Base-by-base conservation (phyloP, 2,888 invertebrate species). In the Hartigia nigra region DNA sequence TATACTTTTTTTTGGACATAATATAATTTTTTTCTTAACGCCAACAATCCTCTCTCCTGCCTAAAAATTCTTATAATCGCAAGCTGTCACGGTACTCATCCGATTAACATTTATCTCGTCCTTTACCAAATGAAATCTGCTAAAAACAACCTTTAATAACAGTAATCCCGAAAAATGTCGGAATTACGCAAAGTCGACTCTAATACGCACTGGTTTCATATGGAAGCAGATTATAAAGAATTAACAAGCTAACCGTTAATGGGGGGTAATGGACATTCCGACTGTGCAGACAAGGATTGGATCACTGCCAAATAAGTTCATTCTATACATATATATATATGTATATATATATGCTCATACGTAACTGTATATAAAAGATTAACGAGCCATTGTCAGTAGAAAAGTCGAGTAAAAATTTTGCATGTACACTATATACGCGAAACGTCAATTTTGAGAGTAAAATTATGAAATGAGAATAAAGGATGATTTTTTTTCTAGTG, bases 181-280 rank as follows among this genome's bases (percentile, higher is more conserved):
- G 83, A 82, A 82, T 85, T 84, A 86, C 86, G 80, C 78, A 84
- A 87, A 85, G 83, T 84, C 84, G 84, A 85, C 87, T 85, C 88
- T 88, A 85, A 87, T 86, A 85, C 86, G 86, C 85, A 84, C 81
- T 81, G 85, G 85, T 83, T 86, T 86, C 85, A 83, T 84, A 82
- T 82, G 83, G 83, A 79, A 81, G 81, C 76, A 80, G 85, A 86
- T 87, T 87, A 88, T 90, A 87, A 87, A 89, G 90, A 88, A 86
- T 90, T 89, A 88, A 89, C 89, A 88, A 86, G 84, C 86, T 85
- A 86, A 88, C 88, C 86, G 83, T 88, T 91, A 91, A 91, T 90
- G 88, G 89, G 88, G 89, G 89, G 88, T 89, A 90, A 90, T 88
- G 89, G 88, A 88, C 89, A 87, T 88, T 86, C 85, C 79, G 78